phyloP scores from a whole-genome alignment of 35 echinoderm and acorn worm species.

The Lytechinus variegatus region DNA sequence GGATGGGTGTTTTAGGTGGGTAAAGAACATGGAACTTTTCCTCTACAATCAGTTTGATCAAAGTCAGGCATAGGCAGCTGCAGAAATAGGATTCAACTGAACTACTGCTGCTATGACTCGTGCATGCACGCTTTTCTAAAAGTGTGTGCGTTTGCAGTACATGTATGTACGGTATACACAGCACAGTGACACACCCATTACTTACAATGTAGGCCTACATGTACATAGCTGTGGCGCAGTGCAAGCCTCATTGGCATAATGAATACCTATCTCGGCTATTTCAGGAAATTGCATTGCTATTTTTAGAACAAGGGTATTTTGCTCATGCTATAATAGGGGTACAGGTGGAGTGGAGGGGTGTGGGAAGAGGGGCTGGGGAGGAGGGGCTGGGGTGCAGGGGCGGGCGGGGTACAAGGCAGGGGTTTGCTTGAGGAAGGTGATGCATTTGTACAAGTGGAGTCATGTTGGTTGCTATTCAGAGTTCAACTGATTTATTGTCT shows the following conservation, averaged over 20 bases:
- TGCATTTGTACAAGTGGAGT: too few relatives aligned
- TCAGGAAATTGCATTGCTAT: conserved; percentile 57
- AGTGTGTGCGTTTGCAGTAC: conserved; percentile 8
- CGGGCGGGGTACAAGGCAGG: not conserved
- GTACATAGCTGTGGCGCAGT: not conserved
- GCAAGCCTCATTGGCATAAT: conserved; percentile 44
- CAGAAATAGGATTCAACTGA: not conserved
- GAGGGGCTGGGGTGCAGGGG: not conserved
- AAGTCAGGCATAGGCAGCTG: not conserved
- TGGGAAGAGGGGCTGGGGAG: not conserved
- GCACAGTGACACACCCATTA: conserved; percentile 30
- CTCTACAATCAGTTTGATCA: not conserved
- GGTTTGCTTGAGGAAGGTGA: not conserved
- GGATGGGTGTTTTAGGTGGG: not conserved
- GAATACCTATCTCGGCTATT: conserved; percentile 45
- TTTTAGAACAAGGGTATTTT: conserved; percentile 29
- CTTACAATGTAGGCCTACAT: conserved; percentile 1
- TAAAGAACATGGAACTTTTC: conserved; percentile 2
- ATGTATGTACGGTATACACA: conserved; percentile 18
- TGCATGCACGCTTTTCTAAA: not conserved
- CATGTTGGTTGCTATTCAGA: not conserved
- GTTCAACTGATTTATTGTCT: not conserved
- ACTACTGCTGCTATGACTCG: not conserved
- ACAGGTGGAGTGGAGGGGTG: not conserved
- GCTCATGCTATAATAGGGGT: conserved; percentile 15